Evolutionary conservation across 2,888 invertebrate genomes (phyloP), one percentile per base, ranked within the genome.

Genomic region (Xylocampa areola): DNA sequence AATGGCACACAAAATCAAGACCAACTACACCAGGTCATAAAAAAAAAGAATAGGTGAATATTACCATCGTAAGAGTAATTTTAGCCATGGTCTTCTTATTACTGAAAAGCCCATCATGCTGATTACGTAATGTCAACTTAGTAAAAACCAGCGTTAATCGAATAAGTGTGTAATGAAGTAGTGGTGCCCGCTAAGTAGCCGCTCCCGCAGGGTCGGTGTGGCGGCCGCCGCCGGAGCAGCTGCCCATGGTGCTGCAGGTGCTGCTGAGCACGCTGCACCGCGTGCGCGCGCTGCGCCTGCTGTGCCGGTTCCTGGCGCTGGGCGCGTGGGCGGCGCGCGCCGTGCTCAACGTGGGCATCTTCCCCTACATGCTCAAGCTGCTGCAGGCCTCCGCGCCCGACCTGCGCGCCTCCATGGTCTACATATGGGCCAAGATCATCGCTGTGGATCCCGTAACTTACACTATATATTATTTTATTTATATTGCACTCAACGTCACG

Each of bases 401-500:
- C 88, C 94, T 99, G 73, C 95, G 99, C 54, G 97, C 98, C 5
- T 95, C 98, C 59, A 95, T 99, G 76, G 98, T 99, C 36, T 99
- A 99, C 89, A 99, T 99, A 76, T 99, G 99, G 99, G 99, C 99
- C 13, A 99, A 99, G 94, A 99, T 99, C 78, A 94, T 99, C 54
- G 98, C 99, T 23, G 98, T 99, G 4, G 99, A 99, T 87, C 97
- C 96, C 86, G 98, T 98, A 82, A 95, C 96, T 73, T 35, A 3
- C 11, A 10, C 25, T 1, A 8, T 4, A 13, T 8, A 11, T 11
- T n/a, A 27, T 21, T 21, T 21, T n/a, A n/a, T n/a, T n/a, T n/a
- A n/a, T n/a, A n/a, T n/a, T n/a, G n/a, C n/a, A n/a, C n/a, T n/a
- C n/a, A n/a, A n/a, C n/a, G n/a, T n/a, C n/a, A n/a, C n/a, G n/a